Evolutionary conservation across 2,888 invertebrate genomes (phyloP).

Genomic region (Meteorus colon): DNA sequence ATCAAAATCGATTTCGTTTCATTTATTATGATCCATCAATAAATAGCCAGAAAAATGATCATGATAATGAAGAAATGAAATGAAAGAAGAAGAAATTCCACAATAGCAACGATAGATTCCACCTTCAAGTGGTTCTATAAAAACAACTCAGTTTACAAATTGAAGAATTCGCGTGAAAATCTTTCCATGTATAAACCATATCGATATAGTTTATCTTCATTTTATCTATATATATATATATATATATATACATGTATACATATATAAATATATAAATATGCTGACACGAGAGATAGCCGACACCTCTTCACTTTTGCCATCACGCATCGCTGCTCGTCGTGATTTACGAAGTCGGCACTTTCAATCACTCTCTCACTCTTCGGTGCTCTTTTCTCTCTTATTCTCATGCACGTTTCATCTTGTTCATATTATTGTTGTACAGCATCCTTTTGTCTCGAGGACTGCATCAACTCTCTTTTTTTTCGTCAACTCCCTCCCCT

Average conservation of each 20-base stretch:
- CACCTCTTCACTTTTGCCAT: slow-evolving; percentile 51
- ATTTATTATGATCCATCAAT: no score
- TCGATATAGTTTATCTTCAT: background rate
- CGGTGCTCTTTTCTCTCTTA: slow-evolving; percentile 24
- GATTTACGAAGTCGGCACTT: slow-evolving; percentile 56
- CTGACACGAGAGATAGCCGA: slow-evolving; percentile 55
- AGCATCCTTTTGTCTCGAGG: slow-evolving; percentile 26
- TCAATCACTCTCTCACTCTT: slow-evolving; percentile 27
- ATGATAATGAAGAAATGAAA: no score
- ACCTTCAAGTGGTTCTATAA: no score
- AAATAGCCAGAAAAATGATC: no score
- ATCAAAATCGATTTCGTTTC: no score
- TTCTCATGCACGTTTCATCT: slow-evolving; percentile 1
- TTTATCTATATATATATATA: slow-evolving; percentile 18
- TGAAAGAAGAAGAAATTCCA: no score
- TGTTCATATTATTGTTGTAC: slow-evolving; percentile 24
- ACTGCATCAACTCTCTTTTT: slow-evolving; percentile 23
- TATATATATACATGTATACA: slow-evolving; percentile 30
- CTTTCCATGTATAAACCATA: background rate
- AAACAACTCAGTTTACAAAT: no score
- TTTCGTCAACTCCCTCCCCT: background rate
- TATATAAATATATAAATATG: slow-evolving; percentile 54
- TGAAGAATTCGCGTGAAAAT: no score
- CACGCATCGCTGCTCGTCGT: slow-evolving; percentile 58
- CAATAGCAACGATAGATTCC: no score